Percentiles rank a stretch among this genome's conserved stretches.
These are phyloP conservation scores for Sebastes miniatus DNA, from an alignment of 2,797 vertebrate species.

Conservation along the genomic window DNA sequence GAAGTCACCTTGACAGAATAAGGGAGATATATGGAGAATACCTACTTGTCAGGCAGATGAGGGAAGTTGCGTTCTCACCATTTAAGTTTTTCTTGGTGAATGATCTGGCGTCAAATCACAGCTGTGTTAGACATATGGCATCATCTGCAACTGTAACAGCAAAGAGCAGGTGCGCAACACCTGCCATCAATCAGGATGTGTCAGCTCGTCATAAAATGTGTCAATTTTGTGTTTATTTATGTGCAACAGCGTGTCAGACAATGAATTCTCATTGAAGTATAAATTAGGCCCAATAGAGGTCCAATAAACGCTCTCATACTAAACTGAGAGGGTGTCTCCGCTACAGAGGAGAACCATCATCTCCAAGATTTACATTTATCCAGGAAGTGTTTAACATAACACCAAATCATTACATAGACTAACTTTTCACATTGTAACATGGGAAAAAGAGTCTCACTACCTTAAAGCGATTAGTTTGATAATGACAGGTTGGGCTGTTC, in stretches of 20 bases:
- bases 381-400: not conserved
- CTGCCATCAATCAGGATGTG: conserved; percentile 24
- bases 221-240: conserved; percentile 7
- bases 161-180: conserved; percentile 15
- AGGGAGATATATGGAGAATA: not conserved
- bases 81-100: not conserved
- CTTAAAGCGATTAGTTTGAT: not conserved
- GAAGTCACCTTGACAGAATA: not conserved
- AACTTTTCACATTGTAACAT: not conserved
- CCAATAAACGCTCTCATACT: not conserved
- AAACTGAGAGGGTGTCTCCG: not conserved
- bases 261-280: conserved; percentile 4
- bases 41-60: conserved; percentile 1
- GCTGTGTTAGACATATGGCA: conserved; percentile 17
- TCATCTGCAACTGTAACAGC: not conserved
- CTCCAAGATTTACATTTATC: not conserved
- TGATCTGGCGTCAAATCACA: conserved; percentile 7
- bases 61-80: not conserved
- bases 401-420: not conserved
- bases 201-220: not conserved
- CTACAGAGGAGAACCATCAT: not conserved
- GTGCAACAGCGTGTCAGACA: not conserved
- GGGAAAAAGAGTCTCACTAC: not conserved
- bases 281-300: not conserved
- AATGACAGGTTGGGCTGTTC: not conserved